These are phyloP conservation scores for Drosophila macrospina DNA, from an alignment of 2,888 invertebrate genomes.

Conservation along the genomic window DNA sequence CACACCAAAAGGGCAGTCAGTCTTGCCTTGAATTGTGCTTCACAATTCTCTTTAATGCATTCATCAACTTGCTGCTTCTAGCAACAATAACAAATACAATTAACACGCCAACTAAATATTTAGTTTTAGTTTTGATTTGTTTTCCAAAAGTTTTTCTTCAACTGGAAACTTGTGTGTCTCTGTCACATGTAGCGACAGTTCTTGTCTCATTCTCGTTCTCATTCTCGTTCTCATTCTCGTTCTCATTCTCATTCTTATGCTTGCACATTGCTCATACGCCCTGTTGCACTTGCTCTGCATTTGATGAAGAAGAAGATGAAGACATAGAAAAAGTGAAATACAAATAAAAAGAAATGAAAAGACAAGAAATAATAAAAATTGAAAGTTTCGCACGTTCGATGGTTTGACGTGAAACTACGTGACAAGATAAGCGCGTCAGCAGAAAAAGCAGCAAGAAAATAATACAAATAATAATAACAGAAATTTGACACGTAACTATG, in stretches of 20 bases:
- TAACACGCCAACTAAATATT: slow-evolving; percentile 30
- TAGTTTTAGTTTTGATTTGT: slow-evolving; percentile 10
- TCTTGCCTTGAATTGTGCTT: slow-evolving; percentile 9
- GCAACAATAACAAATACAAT: neutral
- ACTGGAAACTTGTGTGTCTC: slow-evolving; percentile 22
- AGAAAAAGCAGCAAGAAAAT: slow-evolving; percentile 22
- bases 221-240: too few species aligned
- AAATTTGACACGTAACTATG: slow-evolving; percentile 48
- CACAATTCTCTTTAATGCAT: slow-evolving; percentile 8
- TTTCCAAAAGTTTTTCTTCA: slow-evolving; percentile 8
- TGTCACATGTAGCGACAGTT: slow-evolving; percentile 33
- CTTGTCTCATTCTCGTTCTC: slow-evolving; percentile 21
- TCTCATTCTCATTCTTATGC: too few species aligned
- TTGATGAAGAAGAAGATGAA: slow-evolving; percentile 8
- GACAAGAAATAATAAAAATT: slow-evolving; percentile 27
- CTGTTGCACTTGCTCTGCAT: slow-evolving; percentile 15
- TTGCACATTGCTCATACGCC: slow-evolving; percentile 42
- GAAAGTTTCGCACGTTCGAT: slow-evolving; percentile 62
- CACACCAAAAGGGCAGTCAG: slow-evolving; percentile 30
- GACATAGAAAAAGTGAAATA: neutral
- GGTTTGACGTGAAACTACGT: slow-evolving; percentile 67
- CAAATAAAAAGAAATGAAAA: too few species aligned
- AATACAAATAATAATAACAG: slow-evolving; percentile 17
- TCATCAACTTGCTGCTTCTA: too few species aligned
- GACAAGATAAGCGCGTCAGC: slow-evolving; percentile 55